Conservation (phyloP, 2,797 vertebrate species). For the Discoglossus pictus region DNA sequence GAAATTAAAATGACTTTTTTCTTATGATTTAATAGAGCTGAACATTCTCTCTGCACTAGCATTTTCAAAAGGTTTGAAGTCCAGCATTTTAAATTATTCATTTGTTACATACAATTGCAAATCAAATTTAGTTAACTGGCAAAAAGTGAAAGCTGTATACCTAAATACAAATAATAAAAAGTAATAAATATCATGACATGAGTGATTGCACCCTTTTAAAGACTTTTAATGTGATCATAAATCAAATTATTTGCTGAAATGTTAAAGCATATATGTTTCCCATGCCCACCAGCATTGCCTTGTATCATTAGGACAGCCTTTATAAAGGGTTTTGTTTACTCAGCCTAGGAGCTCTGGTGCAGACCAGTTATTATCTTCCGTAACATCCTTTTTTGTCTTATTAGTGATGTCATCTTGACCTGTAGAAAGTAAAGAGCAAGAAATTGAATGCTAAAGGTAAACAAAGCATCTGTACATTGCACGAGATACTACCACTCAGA, state of each 20-base stretch:
- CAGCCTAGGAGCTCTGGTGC: not conserved
- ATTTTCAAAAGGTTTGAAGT: constrained; percentile 45
- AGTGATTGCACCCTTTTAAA: constrained; percentile 25
- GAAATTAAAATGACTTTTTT: constrained; percentile 45
- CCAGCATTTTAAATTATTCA: constrained; percentile 46
- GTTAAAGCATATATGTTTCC: constrained; percentile 18
- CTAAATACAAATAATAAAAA: constrained; percentile 25
- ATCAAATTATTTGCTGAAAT: constrained; percentile 26
- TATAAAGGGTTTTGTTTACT: constrained; percentile 29
- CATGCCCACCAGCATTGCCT: constrained; percentile 3
- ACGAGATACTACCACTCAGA: too few relatives aligned
- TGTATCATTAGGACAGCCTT: constrained; percentile 26
- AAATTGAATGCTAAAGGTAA: not conserved
- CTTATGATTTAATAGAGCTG: constrained; percentile 45
- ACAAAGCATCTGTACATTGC: not conserved
- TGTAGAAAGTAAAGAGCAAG: constrained; percentile 1
- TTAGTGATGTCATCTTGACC: constrained; percentile 21
- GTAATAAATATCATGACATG: constrained; percentile 42
- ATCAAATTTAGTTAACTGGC: constrained; percentile 44
- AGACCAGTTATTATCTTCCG: not conserved
- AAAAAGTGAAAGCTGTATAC: constrained; percentile 15
- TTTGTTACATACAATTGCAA: constrained; percentile 51
- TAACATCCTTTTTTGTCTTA: not conserved
- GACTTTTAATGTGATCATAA: constrained; percentile 24
- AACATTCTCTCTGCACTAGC: constrained; percentile 26